phyloP scores from a whole-genome alignment of 2,888 invertebrate species.

The Apodemia duryi region DNA sequence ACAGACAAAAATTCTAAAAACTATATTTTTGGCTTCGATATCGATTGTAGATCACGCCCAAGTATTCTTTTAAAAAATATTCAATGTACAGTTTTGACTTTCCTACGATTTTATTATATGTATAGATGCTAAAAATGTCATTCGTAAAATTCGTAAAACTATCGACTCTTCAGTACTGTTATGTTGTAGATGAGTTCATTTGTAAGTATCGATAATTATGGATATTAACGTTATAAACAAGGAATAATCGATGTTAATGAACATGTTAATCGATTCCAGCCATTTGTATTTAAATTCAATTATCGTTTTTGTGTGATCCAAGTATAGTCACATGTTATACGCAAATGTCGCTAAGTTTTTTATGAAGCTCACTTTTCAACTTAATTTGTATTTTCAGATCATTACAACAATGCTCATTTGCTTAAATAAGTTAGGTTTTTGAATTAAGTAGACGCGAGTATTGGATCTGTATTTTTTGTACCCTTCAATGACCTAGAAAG shows the following conservation, averaged over 20 bases:
- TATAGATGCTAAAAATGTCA: not conserved
- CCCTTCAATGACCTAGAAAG: not conserved
- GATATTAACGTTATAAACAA: conserved; percentile 6
- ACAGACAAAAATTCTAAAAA: too few species aligned
- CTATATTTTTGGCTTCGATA: too few species aligned
- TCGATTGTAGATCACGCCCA: too few species aligned
- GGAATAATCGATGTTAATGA: conserved; percentile 12
- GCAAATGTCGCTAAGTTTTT: conserved; percentile 9
- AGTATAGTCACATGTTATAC: conserved; percentile 8
- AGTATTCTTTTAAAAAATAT: too few species aligned
- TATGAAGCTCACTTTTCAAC: not conserved
- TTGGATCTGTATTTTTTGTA: not conserved
- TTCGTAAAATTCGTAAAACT: not conserved
- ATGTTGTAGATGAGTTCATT: conserved; percentile 1
- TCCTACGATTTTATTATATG: too few species aligned
- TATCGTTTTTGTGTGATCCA: conserved; percentile 18
- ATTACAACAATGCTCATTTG: not conserved
- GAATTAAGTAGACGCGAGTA: not conserved
- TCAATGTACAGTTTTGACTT: too few species aligned
- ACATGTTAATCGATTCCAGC: conserved; percentile 16
- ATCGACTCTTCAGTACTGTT: not conserved
- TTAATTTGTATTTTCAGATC: not conserved
- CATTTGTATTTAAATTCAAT: conserved; percentile 22
- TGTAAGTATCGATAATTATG: not conserved
- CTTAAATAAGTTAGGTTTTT: not conserved